Evolutionary conservation across 2,113 vertebrate species (phyloP), one percentile per base, ranked within the genome.

Genomic region (Psittacus erithacus): DNA sequence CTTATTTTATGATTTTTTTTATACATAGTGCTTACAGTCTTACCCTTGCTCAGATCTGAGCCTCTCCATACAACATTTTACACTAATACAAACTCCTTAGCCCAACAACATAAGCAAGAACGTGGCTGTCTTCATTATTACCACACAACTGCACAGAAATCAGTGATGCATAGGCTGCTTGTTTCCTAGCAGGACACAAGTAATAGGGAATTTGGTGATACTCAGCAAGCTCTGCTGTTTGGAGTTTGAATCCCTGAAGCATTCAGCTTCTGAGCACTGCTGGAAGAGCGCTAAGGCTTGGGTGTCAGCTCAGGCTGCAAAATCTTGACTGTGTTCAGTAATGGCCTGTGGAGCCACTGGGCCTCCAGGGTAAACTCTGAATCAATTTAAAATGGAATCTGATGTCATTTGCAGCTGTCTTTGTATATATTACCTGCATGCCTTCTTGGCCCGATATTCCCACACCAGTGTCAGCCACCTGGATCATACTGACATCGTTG

Each of bases 401-500:
- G 35, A 70, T n/a, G 13, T 35, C 14, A 83, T 55, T 79, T 88
- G 44, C 82, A 86, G 64, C 64, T 82, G 57, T 33, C 75, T 87
- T 62, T 63, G 46, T 57, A 52, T 38, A 82, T 35, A 50, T 28
- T 97, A 99, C 98, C 98, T 99, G 98, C 98, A 99, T 98, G 96
- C 98, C 98, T 97, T 99, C 98, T 96, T 99, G 98, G 64, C 98
- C 98, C 0, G 97, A 98, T 92, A 99, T 98, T 35, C 98, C 98
- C 63, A 99, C 95, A 46, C 98, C 98, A 31, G 93, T 95, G 78
- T 99, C 98, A 80, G 98, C 98, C 80, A 98, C 96, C 50, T 99
- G 98, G 91, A 99, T 99, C 98, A 99, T 99, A 76, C 98, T 98
- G 55, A 99, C 98, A 47, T 99, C 98, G 76, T 99, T 99, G 89